Evolutionary conservation across 1,140 invertebrate genomes (phyloP).

Genomic region (Drosophila bipectinata): DNA sequence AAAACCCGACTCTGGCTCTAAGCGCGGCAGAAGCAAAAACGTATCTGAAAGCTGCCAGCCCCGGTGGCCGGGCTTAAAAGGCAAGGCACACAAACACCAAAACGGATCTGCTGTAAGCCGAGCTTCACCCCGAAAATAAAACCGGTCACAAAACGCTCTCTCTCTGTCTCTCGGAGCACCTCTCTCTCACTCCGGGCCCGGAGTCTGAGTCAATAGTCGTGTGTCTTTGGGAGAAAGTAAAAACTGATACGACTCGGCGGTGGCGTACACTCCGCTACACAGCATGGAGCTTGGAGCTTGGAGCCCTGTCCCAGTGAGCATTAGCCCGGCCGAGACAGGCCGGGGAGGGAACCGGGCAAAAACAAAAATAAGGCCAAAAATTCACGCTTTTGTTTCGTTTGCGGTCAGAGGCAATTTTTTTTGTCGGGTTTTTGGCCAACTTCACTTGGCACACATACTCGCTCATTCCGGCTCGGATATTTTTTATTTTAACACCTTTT

Average conservation of each 20-base stretch:
- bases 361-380: slow-evolving; percentile 50
- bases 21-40: slow-evolving; percentile 72
- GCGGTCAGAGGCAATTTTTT: slow-evolving; percentile 60
- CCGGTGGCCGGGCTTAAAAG: slow-evolving; percentile 72
- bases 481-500: slow-evolving; percentile 68
- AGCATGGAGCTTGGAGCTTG: slow-evolving; percentile 62
- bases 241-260: slow-evolving; percentile 45
- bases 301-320: slow-evolving; percentile 14
- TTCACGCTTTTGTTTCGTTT: slow-evolving; percentile 53
- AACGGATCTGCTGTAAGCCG: slow-evolving; percentile 71
- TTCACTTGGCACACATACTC: slow-evolving; percentile 36
- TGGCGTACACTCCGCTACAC: slow-evolving; percentile 59
- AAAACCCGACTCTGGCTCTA: slow-evolving; percentile 56
- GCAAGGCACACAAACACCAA: slow-evolving; percentile 63
- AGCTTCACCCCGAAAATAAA: slow-evolving; percentile 38
- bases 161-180: slow-evolving; percentile 28
- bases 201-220: background rate
- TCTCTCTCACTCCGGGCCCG: slow-evolving; percentile 22
- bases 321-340: slow-evolving; percentile 14
- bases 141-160: slow-evolving; percentile 30
- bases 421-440: slow-evolving; percentile 36
- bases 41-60: slow-evolving; percentile 78
- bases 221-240: slow-evolving; percentile 62
- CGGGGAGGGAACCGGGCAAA: slow-evolving; percentile 57
- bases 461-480: slow-evolving; percentile 7